phyloP scores from a whole-genome alignment of 2,888 invertebrate genomes.

The Polydesmus complanatus region DNA sequence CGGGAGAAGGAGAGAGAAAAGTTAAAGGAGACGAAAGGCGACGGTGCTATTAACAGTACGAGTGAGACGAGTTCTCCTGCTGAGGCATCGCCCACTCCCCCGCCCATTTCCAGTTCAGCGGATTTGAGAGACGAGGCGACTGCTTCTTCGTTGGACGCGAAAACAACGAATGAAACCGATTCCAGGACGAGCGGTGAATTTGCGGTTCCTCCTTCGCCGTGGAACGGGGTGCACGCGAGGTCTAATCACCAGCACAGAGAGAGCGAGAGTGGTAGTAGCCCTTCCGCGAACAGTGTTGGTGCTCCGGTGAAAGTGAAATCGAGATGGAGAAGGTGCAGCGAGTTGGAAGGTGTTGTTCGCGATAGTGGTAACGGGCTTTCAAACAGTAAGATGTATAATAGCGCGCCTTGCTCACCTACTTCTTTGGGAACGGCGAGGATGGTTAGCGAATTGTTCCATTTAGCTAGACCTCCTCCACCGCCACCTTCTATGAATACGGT shows the following conservation, averaged over 20 bases:
- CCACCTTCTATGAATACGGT: background rate
- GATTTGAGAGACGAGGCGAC: background rate
- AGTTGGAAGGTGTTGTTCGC: constrained; percentile 39
- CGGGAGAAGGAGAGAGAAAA: constrained; percentile 18
- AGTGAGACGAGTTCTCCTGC: background rate
- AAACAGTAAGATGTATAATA: background rate
- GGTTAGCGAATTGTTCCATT: background rate
- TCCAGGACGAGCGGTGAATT: background rate
- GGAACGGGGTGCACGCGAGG: background rate
- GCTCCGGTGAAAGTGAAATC: constrained; percentile 62
- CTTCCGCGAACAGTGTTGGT: background rate
- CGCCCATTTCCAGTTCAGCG: background rate
- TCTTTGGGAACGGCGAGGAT: background rate
- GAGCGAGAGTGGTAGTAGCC: background rate
- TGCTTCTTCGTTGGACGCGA: background rate
- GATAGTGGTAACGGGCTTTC: background rate
- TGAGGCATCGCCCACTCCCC: background rate
- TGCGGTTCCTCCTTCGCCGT: constrained; percentile 6
- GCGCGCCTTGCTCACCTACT: background rate
- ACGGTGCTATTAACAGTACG: background rate
- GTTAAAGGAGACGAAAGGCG: background rate
- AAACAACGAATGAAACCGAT: background rate
- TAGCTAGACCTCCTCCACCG: background rate
- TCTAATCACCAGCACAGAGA: background rate
- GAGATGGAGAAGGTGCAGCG: constrained; percentile 59